Conservation (phyloP, 2,797 vertebrate species). For the Presbytis comata region DNA sequence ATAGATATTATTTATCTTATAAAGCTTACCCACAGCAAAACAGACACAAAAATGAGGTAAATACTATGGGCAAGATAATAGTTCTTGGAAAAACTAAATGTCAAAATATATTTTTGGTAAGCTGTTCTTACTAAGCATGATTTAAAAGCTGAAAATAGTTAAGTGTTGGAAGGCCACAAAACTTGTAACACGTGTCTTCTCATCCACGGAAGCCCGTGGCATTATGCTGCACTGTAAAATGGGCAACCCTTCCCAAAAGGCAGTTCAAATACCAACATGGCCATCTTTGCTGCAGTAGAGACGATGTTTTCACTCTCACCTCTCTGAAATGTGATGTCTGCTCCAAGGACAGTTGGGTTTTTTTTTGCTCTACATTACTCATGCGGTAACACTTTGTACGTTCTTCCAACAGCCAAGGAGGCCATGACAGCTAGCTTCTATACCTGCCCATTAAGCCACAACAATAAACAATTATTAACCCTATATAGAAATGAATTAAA, state of each 20-base stretch:
- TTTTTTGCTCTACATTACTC: background rate
- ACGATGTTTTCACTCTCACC: background rate
- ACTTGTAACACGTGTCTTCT: background rate
- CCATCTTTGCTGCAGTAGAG: background rate
- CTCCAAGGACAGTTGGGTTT: background rate
- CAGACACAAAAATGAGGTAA: conserved; percentile 69
- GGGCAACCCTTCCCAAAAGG: background rate
- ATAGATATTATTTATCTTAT: conserved; percentile 15
- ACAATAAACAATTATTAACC: background rate
- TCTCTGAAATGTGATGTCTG: background rate
- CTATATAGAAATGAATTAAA: background rate
- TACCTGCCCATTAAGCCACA: conserved; percentile 35
- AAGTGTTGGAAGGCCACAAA: conserved; percentile 40
- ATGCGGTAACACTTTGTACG: background rate
- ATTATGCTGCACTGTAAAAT: background rate
- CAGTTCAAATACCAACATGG: background rate
- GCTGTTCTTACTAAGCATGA: conserved; percentile 34
- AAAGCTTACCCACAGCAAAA: conserved; percentile 53
- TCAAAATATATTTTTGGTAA: conserved; percentile 47
- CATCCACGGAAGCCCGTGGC: background rate
- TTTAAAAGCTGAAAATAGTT: conserved; percentile 42
- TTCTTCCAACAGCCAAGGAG: background rate
- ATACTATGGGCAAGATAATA: conserved; percentile 52
- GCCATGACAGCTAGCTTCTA: conserved; percentile 1
- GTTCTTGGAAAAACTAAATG: conserved; percentile 39